Evolutionary conservation across 2,797 vertebrate genomes (phyloP), one percentile per base, ranked within the genome.

Genomic region (Pipistrellus pygmaeus): DNA sequence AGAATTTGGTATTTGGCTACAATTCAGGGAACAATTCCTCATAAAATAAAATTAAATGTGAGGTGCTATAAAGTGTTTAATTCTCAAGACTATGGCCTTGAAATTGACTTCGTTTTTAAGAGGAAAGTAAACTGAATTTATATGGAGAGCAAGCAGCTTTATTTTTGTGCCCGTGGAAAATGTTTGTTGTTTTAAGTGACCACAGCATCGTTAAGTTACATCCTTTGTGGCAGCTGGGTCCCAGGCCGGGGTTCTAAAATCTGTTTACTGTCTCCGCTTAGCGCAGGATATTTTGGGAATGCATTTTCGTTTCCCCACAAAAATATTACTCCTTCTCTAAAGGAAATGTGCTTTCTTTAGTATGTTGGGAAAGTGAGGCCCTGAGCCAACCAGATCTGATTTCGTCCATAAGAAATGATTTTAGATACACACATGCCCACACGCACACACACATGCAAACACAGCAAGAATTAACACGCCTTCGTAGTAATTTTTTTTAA

Each of bases 161-260:
- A 96, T 90, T 96, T 96, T 97, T 95, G 87, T 46, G 6, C 86
- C 48, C 73, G 55, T 85, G 64, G 87, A 62, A 96, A 85, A 27
- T 41, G 91, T 60, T 35, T 96, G 66, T 88, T 89, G 38, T 72
- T 86, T 78, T 76, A 91, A 85, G 89, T 95, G 86, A 94, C 96
- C 95, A 95, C 66, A 83, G 27, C 85, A 92, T 85, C 85, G 97
- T 98, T 94, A 97, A 96, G 88, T 97, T 97, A 98, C 71, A 94
- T 97, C 94, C 97, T 97, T 82, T 81, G 89, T 97, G 85, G 83
- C 88, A 88, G 95, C 90, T 91, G 93, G 1, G 12, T 93, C 38
- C 88, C 51, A 66, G 78, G 82, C 78, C 78, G 68, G 57, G 94
- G 88, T 96, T 96, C 96, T 71, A 96, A 97, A 90, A 23, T 95